Base-by-base conservation (phyloP, 2,797 vertebrate genomes). In the Pipistrellus nathusii region DNA sequence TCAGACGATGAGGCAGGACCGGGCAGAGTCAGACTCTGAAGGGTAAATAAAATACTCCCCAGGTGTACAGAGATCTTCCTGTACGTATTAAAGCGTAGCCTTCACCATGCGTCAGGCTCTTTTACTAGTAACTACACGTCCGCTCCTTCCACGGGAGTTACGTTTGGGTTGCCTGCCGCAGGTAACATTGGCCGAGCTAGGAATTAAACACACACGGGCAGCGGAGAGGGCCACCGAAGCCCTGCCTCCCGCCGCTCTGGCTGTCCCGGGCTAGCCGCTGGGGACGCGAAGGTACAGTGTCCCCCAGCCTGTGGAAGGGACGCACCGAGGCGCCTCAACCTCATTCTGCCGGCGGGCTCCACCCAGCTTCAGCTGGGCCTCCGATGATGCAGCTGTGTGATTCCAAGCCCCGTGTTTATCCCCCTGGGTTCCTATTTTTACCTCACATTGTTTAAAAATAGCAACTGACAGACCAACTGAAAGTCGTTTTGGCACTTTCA, bases 381-480 rank as follows among this genome's bases (percentile, higher is more conserved):
- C 72, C 13, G 15, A 8, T 17, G 38, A 41, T 41, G 46, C 88
- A 94, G 82, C 95, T 92, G 73, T 59, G 92, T 25, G 25, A 55
- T 73, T 95, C 77, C 89, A 71, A 32, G 76, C 32, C 66, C 93
- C 64, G 44, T 89, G 69, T 93, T 95, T 92, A 93, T 91, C 82
- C 46, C 18, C 44, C 7, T 3, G 59, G 8, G 64, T 93, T 90
- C 89, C 93, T 94, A 91, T 95, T 95, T 95, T 96, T 95, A 90
- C 13, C 72, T 91, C 78, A 73, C 46, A 69, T 15, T 73, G 78
- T 93, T 92, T 44, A 86, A 94, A 95, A 92, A 90, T 88, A 86
- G 8, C 20, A 85, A 57, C 94, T 48, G 46, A 75, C 46, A 62
- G 57, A 78, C 88, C 75, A 77, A 91, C 78, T 25, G 25, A 69